phyloP scores from a whole-genome alignment of 1,140 invertebrate genomes.

The Ceratina japonica region DNA sequence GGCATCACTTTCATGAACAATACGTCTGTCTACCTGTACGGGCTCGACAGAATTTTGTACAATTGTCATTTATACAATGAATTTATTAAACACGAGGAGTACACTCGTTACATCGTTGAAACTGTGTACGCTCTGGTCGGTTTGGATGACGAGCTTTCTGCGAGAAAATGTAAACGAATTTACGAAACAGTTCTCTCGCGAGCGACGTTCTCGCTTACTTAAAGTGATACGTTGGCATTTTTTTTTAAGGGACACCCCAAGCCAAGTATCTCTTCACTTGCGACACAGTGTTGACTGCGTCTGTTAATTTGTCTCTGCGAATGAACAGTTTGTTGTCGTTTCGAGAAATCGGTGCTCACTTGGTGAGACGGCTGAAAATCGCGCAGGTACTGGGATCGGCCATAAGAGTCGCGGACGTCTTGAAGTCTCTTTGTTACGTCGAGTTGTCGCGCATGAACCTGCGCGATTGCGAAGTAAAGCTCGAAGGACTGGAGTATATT shows the following conservation, averaged over 20 bases:
- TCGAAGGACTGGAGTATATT: conserved; percentile 72
- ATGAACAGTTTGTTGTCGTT: conserved; percentile 70
- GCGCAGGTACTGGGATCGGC: conserved; percentile 69
- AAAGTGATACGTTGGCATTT: not conserved
- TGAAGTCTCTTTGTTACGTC: conserved; percentile 71
- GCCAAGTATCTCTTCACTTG: conserved; percentile 52
- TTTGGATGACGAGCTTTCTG: conserved; percentile 54
- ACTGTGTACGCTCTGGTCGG: conserved; percentile 60
- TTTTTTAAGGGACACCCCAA: conserved; percentile 24
- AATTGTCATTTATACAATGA: conserved; percentile 64
- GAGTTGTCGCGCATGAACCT: conserved; percentile 67
- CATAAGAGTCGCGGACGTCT: conserved; percentile 65
- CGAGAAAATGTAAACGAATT: conserved; percentile 55
- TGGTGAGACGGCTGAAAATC: conserved; percentile 61
- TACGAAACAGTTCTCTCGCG: not conserved
- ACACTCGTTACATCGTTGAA: conserved; percentile 62
- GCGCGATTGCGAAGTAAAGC: conserved; percentile 71
- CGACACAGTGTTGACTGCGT: conserved; percentile 60
- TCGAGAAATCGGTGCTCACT: conserved; percentile 66
- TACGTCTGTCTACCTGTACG: conserved; percentile 58
- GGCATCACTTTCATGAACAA: conserved; percentile 54
- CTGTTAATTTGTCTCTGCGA: conserved; percentile 55
- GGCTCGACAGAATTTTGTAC: conserved; percentile 60
- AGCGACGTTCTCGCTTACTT: not conserved
- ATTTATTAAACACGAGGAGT: conserved; percentile 61